Percentiles rank a stretch among this genome's conserved stretches.
Evolutionary conservation across 2,888 invertebrate genomes (phyloP).

Genomic region (Pammene fasciana): DNA sequence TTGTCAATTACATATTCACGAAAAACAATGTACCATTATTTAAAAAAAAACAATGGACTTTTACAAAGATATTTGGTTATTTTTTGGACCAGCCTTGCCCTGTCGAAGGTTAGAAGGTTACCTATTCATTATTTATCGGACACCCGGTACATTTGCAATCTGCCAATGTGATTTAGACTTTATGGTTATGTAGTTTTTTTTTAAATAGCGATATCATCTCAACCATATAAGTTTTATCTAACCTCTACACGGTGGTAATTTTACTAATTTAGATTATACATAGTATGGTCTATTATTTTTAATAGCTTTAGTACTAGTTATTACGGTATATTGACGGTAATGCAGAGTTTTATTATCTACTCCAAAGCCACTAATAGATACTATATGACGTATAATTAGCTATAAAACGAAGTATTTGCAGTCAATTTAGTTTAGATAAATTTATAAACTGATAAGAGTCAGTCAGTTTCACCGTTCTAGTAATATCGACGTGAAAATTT

Average conservation of each 20-base stretch:
- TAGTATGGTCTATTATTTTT: conserved; percentile 16
- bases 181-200: too few relatives aligned
- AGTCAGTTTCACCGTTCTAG: neutral
- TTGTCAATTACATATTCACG: too few relatives aligned
- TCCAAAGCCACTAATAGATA: conserved; percentile 5
- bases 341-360: conserved; percentile 11
- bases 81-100: too few relatives aligned
- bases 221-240: neutral
- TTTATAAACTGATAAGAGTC: conserved; percentile 1
- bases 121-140: too few relatives aligned
- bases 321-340: conserved; percentile 22
- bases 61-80: too few relatives aligned
- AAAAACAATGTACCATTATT: too few relatives aligned
- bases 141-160: too few relatives aligned
- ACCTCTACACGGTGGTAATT: conserved; percentile 27
- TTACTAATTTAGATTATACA: conserved; percentile 16
- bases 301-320: conserved; percentile 6
- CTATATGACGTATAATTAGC: conserved; percentile 13
- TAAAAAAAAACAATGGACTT: too few relatives aligned
- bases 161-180: too few relatives aligned
- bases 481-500: neutral
- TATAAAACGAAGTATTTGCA: conserved; percentile 12
- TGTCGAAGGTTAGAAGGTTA: too few relatives aligned
- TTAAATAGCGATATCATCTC: too few relatives aligned
- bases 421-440: neutral